Conservation (phyloP, 1,140 invertebrate genomes). For the Pteromalus puparum region DNA sequence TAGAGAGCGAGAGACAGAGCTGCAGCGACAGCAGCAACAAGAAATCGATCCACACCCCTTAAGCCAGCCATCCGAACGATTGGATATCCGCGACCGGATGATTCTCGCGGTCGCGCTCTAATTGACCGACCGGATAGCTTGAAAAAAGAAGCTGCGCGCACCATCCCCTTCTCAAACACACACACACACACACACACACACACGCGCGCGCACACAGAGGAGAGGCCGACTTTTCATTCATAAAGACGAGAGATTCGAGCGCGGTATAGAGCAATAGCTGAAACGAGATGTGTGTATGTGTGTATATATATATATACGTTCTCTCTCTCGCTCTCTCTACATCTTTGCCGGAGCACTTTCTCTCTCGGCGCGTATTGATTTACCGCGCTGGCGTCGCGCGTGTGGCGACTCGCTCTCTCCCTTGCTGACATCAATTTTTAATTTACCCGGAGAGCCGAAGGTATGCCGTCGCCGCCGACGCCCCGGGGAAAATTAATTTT, state of each 20-base stretch:
- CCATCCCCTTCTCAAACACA: not conserved
- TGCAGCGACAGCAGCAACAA: not conserved
- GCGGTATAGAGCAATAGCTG: not conserved
- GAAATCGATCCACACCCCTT: not conserved
- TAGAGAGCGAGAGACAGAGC: not conserved
- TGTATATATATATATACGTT: not conserved
- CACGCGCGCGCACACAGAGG: no score
- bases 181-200: no score
- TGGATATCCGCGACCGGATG: not conserved
- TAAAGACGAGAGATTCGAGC: not conserved
- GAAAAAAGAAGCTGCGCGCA: not conserved
- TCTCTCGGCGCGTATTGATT: slow-evolving; percentile 37
- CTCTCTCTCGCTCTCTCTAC: not conserved
- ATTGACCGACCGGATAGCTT: not conserved
- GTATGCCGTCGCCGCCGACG: no score
- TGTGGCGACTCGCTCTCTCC: not conserved
- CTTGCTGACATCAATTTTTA: slow-evolving; percentile 20
- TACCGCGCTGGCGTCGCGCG: not conserved
- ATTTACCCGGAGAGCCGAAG: not conserved
- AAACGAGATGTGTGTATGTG: not conserved
- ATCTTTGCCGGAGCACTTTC: not conserved
- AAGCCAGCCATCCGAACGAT: not conserved
- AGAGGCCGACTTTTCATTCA: not conserved
- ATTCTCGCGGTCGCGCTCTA: not conserved
- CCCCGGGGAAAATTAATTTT: slow-evolving; percentile 11